Base-by-base conservation (phyloP, 2,113 vertebrate species). In the Oceanites oceanicus region DNA sequence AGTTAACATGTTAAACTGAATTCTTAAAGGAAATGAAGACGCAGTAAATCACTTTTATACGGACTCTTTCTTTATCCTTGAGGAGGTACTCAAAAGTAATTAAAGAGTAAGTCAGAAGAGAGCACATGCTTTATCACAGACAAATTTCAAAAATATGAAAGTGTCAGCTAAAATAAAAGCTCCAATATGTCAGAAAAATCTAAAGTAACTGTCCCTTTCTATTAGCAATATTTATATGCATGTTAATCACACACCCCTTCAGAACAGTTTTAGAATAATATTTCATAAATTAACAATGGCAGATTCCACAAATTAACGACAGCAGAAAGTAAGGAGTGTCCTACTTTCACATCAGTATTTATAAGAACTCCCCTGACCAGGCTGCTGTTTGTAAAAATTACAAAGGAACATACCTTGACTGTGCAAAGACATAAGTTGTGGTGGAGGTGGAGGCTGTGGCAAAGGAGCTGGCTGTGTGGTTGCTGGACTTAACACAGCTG, bases 401-500 rank as follows among this genome's bases (percentile, higher is more conserved):
- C 72, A 90, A 55, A 66, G 23, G 32, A 91, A 91, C 93, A 18
- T 97, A 99, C 99, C 98, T 89, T 98, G 98, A 91, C 89, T 97
- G 81, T 99, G 98, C 86, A 99, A 93, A 94, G 99, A 97, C 96
- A 99, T 96, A 65, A 98, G 92, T 21, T 98, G 98, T 10, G 96
- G 97, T 87, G 97, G 98, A 87, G 98, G 98, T 20, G 97, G 98
- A 80, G 98, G 98, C 83, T 98, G 99, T 79, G 99, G 98, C 94
- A 99, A 90, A 84, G 99, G 98, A 93, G 98, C 91, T 85, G 98
- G 97, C 91, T 99, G 99, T 10, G 98, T 96, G 63, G 97, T 90
- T 63, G 87, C 98, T 87, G 99, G 99, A 95, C 99, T 99, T 77
- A 99, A 97, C 15, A 99, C 99, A 19, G 99, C 99, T 21, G 99